Evolutionary conservation across 2,797 vertebrate genomes (phyloP).

Genomic region (Rhinatrema bivittatum): DNA sequence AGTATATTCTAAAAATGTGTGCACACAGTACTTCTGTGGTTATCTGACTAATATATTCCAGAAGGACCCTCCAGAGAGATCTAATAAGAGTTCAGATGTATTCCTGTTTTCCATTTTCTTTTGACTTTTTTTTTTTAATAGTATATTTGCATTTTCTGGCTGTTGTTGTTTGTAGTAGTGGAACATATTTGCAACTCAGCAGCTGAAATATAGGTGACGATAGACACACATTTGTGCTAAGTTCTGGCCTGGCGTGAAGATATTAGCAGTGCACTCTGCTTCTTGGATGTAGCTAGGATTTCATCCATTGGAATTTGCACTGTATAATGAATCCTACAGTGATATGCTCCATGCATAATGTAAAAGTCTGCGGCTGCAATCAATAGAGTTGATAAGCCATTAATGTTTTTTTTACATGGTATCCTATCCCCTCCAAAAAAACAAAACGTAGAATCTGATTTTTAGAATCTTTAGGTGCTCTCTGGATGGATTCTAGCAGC

Average conservation of each 20-base stretch:
- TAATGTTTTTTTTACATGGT: constrained; percentile 4
- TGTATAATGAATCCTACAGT: too few species aligned
- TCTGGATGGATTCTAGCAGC: constrained; percentile 32
- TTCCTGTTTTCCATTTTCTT: not conserved
- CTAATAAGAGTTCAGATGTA: not conserved
- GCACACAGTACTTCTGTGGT: not conserved
- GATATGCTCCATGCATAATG: not conserved
- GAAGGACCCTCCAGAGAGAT: not conserved
- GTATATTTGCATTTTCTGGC: too few species aligned
- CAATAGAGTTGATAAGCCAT: constrained; percentile 8
- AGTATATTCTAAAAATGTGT: constrained; percentile 15
- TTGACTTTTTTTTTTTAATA: not conserved
- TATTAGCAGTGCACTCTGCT: not conserved
- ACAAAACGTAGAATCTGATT: too few species aligned
- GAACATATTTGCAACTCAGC: not conserved
- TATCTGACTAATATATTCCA: not conserved
- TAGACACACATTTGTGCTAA: constrained; percentile 7
- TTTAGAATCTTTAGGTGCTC: constrained; percentile 25
- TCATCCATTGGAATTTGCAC: not conserved
- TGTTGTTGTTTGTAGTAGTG: not conserved
- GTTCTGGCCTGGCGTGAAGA: not conserved
- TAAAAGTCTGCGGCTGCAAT: constrained; percentile 1
- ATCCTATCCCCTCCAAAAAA: constrained; percentile 12
- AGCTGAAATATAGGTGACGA: not conserved
- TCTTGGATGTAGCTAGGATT: not conserved